Evolutionary conservation across 2,888 invertebrate genomes (phyloP).

Genomic region (Euphydryas editha): DNA sequence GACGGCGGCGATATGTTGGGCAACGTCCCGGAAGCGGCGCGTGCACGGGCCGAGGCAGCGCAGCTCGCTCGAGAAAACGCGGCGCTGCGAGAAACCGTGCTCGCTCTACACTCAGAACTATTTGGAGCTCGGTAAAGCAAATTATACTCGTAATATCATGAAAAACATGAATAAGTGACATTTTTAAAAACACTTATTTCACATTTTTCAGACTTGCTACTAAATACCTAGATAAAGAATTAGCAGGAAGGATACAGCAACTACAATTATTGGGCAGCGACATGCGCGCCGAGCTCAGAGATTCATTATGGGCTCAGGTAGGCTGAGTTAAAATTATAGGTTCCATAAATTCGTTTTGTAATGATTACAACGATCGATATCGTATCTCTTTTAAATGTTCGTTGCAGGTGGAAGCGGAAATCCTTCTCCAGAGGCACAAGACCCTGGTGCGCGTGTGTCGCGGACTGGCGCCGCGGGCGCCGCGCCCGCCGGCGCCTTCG

Average conservation of each 20-base stretch:
- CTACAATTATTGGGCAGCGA: conserved; percentile 91
- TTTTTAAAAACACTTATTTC: neutral
- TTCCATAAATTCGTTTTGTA: neutral
- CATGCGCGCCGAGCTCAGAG: conserved; percentile 90
- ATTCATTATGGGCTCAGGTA: conserved; percentile 89
- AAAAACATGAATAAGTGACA: neutral
- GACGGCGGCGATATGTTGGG: conserved; percentile 63
- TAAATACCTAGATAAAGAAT: conserved; percentile 93
- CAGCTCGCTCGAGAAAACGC: conserved; percentile 88
- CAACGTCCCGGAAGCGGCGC: conserved; percentile 76
- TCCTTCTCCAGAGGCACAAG: conserved; percentile 92
- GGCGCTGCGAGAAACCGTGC: conserved; percentile 87
- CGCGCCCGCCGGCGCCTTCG: conserved; percentile 61
- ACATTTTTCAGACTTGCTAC: conserved; percentile 86
- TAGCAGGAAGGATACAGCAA: conserved; percentile 93
- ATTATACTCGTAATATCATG: no score
- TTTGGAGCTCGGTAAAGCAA: conserved; percentile 86
- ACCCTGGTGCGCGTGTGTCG: conserved; percentile 88
- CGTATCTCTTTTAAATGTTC: no score
- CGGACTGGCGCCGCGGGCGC: conserved; percentile 71
- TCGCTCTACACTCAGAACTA: conserved; percentile 91
- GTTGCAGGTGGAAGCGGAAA: conserved; percentile 92
- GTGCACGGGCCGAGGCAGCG: conserved; percentile 83
- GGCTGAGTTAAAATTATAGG: neutral
- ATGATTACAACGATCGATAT: no score